phyloP scores from a whole-genome alignment of 1,140 invertebrate genomes.

The Aphidius ervi region DNA sequence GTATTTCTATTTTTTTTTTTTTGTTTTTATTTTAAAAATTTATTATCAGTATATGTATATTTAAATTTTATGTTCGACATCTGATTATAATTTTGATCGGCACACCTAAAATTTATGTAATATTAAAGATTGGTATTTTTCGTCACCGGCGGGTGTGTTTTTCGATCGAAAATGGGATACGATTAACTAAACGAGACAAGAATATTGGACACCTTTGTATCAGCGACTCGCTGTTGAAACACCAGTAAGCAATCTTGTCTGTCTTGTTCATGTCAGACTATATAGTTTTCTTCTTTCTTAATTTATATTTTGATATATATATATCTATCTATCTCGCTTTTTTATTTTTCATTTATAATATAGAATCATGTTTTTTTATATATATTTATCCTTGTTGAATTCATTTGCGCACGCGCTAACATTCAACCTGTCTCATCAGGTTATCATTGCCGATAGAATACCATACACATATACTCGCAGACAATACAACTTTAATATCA shows the following conservation, averaged over 20 bases:
- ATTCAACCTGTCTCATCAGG: slow-evolving; percentile 8
- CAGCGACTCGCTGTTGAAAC: slow-evolving; percentile 25
- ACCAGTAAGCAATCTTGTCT: slow-evolving; percentile 47
- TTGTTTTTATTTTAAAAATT: no score
- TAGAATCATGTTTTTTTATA: background rate
- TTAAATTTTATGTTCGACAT: background rate
- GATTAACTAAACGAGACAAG: slow-evolving; percentile 15
- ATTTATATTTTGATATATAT: background rate
- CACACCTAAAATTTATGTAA: background rate
- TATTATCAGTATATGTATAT: no score
- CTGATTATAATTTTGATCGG: background rate
- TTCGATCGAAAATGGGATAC: background rate
- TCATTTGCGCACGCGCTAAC: slow-evolving; percentile 13
- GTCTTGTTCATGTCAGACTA: slow-evolving; percentile 37
- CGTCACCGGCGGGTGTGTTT: slow-evolving; percentile 1
- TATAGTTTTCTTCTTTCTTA: slow-evolving; percentile 8
- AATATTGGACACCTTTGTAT: slow-evolving; percentile 15
- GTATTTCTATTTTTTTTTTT: no score
- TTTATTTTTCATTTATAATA: background rate
- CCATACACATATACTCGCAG: slow-evolving; percentile 5
- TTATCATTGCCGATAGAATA: background rate
- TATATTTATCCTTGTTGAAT: background rate
- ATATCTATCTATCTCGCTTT: no score
- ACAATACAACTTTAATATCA: background rate
- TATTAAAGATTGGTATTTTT: background rate